Evolutionary conservation across 2,888 invertebrate genomes (phyloP).

Genomic region (Coelogynopora nodosa): DNA sequence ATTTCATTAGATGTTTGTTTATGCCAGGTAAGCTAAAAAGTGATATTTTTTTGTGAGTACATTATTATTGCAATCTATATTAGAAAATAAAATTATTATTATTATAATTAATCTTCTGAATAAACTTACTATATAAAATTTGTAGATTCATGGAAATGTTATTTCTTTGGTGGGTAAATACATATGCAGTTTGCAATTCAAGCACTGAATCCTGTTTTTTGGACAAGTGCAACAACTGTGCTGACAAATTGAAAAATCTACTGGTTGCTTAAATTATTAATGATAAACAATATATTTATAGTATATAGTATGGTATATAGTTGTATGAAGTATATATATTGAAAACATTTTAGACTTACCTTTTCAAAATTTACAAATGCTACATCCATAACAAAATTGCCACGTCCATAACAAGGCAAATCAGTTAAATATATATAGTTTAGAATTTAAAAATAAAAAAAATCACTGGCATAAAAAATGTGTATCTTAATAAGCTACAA

Average conservation of each 20-base stretch:
- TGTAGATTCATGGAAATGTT: neutral
- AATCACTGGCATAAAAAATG: neutral
- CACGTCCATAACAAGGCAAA: neutral
- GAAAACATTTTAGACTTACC: neutral
- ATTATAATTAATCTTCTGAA: neutral
- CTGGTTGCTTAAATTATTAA: no score
- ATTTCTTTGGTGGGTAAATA: neutral
- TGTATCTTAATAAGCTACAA: neutral
- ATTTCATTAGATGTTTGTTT: neutral
- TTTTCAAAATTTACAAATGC: neutral
- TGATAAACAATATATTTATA: no score
- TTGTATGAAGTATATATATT: no score
- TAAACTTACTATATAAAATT: neutral
- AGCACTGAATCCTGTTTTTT: no score
- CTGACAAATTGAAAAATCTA: no score
- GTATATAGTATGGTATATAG: no score
- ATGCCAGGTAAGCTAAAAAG: neutral
- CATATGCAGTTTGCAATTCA: neutral
- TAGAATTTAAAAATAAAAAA: neutral
- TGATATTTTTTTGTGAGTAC: neutral
- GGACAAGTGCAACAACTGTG: no score
- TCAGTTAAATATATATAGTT: neutral
- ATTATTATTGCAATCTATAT: neutral
- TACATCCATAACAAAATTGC: neutral
- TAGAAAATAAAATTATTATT: neutral